Percentiles rank a stretch among this genome's conserved stretches.
Evolutionary conservation across 2,888 invertebrate genomes (phyloP).

Genomic region (Blastobasis lacticolella): DNA sequence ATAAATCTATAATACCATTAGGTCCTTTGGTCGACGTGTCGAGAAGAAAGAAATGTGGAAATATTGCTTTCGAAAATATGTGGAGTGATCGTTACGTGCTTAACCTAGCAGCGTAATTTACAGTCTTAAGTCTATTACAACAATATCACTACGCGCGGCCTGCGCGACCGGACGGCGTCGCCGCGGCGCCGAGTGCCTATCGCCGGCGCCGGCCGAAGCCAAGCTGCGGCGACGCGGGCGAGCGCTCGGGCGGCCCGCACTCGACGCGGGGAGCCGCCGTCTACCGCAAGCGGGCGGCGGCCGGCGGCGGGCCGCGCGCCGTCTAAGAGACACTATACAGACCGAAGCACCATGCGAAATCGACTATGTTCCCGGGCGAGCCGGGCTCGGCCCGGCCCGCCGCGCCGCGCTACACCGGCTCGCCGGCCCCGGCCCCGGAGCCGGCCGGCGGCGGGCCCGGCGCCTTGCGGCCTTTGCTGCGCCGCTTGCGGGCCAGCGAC

Average conservation of each 20-base stretch:
- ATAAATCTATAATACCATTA: neutral
- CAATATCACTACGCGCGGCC: neutral
- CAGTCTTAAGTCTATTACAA: no score
- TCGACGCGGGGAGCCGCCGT: no score
- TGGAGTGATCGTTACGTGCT: neutral
- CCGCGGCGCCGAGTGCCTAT: neutral
- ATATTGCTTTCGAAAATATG: neutral
- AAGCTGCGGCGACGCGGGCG: neutral
- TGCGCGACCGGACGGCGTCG: neutral
- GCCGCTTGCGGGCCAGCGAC: conserved; percentile 41
- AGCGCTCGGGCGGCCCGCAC: no score
- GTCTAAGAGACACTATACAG: neutral
- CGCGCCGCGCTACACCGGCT: conserved; percentile 46
- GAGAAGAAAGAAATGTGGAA: neutral
- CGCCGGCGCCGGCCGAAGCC: neutral
- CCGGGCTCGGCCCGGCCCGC: conserved; percentile 30
- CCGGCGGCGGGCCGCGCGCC: neutral
- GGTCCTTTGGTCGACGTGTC: conserved; percentile 33
- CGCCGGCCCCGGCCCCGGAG: conserved; percentile 28
- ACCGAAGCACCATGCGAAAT: neutral
- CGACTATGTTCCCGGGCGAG: neutral
- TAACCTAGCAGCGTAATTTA: neutral
- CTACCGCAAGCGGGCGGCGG: neutral
- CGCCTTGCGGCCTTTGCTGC: conserved; percentile 35
- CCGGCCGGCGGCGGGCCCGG: conserved; percentile 8